These are phyloP conservation scores for Drosophila auraria DNA, from an alignment of 1,140 invertebrate genomes.

Conservation along the genomic window DNA sequence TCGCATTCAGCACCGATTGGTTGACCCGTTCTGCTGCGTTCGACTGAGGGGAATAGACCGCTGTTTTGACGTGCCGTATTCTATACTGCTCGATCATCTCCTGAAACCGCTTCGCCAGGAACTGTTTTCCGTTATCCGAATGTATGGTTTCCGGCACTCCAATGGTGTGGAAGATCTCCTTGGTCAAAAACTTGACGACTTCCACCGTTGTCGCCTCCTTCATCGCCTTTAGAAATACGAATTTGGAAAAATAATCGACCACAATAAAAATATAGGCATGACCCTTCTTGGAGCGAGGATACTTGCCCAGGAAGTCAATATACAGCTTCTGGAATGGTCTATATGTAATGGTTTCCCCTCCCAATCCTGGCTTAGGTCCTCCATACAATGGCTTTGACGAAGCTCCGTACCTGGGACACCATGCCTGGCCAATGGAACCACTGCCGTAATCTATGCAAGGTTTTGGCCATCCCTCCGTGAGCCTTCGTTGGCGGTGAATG, in stretches of 20 bases:
- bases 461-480: neutral
- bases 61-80: neutral
- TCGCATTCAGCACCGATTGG: too few species aligned
- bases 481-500: neutral
- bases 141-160: neutral
- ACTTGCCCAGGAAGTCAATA: constrained; percentile 4
- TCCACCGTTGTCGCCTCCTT: neutral
- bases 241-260: constrained; percentile 5
- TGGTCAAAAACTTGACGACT: neutral
- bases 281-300: neutral
- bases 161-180: neutral
- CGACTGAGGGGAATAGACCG: neutral
- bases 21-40: too few species aligned
- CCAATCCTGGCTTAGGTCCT: neutral
- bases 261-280: too few species aligned
- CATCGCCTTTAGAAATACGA: neutral
- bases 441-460: neutral
- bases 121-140: neutral
- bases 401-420: too few species aligned
- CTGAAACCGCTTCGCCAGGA: neutral
- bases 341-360: neutral
- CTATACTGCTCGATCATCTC: neutral
- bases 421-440: too few species aligned
- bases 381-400: too few species aligned
- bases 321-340: too few species aligned